Percentiles rank a stretch among this genome's conserved stretches.
These are phyloP conservation scores for Epinotia demarniana DNA, from an alignment of 2,888 invertebrate genomes.

Conservation along the genomic window DNA sequence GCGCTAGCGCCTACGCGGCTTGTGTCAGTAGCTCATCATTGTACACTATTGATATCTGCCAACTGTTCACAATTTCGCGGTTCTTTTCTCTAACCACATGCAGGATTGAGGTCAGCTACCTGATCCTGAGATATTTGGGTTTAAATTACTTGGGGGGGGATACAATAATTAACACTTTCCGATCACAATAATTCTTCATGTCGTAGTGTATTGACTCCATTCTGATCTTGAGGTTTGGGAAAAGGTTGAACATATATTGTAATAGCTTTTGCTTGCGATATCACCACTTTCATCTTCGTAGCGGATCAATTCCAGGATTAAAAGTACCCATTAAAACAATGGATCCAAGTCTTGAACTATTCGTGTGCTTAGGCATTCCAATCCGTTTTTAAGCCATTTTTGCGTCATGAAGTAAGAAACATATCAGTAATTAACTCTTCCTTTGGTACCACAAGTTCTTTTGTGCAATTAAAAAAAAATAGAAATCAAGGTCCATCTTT, in stretches of 20 bases:
- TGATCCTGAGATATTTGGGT: not conserved
- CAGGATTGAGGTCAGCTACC: not conserved
- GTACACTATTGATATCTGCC: slow-evolving; percentile 16
- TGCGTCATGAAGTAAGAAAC: not conserved
- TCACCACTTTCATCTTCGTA: no score
- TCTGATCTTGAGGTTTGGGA: no score
- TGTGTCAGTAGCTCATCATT: slow-evolving; percentile 75
- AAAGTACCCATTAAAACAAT: not conserved
- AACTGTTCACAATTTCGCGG: not conserved
- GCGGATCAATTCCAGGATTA: no score
- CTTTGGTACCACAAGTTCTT: not conserved
- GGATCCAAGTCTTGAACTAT: not conserved
- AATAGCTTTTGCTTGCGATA: no score
- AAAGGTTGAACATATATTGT: no score
- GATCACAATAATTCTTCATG: no score
- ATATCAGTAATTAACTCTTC: not conserved
- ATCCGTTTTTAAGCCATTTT: not conserved
- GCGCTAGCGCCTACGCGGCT: slow-evolving; percentile 74
- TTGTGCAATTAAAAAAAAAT: not conserved
- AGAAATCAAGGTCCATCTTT: not conserved
- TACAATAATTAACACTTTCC: no score
- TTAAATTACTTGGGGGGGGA: no score
- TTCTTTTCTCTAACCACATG: not conserved
- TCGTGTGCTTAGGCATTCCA: not conserved
- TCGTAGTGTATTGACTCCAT: no score